Conservation (phyloP, 2,888 invertebrate genomes). For the Agrenia bidenticulata region DNA sequence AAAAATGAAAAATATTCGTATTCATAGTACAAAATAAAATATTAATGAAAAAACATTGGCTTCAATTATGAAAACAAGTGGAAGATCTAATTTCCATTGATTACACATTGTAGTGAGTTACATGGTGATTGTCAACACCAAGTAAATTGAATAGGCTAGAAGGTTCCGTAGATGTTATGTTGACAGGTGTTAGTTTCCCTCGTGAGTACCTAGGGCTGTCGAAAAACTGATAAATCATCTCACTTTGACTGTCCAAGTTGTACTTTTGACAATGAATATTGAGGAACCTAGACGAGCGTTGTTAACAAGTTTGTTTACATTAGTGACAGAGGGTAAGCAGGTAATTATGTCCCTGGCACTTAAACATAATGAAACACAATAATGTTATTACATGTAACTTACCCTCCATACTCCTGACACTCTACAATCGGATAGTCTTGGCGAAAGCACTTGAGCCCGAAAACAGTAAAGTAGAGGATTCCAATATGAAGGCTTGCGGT, state of each 20-base stretch:
- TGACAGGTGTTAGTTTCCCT: neutral
- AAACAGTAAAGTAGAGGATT: slow-evolving; percentile 73
- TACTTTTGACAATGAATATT: slow-evolving; percentile 50
- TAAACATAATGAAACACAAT: no score
- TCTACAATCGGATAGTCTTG: slow-evolving; percentile 56
- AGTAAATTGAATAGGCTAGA: no score
- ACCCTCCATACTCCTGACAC: slow-evolving; percentile 51
- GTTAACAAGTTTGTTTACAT: no score
- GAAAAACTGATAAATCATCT: slow-evolving; percentile 42
- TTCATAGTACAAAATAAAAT: no score
- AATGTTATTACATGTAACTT: slow-evolving; percentile 16
- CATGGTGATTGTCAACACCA: no score
- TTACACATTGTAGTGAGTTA: no score
- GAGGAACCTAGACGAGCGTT: slow-evolving; percentile 35
- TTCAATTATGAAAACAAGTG: no score
- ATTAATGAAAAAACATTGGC: no score
- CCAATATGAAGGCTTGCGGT: slow-evolving; percentile 71
- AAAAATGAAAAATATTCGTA: no score
- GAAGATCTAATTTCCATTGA: no score
- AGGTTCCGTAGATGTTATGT: neutral
- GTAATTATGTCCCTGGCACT: no score
- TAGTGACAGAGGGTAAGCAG: neutral
- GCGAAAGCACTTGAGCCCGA: slow-evolving; percentile 71
- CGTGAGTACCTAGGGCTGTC: slow-evolving; percentile 41
- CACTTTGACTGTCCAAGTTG: slow-evolving; percentile 24